Conservation (phyloP, 2,888 invertebrate genomes). For the Scaptomyza caliginosa region DNA sequence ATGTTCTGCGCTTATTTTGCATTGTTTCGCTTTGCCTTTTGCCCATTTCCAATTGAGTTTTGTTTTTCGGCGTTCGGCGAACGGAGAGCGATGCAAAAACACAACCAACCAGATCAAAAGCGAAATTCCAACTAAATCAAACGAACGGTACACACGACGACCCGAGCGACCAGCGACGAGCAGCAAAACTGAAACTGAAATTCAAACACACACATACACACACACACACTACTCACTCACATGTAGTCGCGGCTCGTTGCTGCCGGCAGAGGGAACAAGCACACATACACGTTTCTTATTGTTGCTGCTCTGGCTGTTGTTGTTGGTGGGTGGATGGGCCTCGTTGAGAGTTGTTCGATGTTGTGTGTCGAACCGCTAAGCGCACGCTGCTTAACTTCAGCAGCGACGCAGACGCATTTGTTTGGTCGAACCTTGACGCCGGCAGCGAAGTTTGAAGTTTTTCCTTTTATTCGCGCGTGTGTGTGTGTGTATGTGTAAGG, state of each 20-base stretch:
- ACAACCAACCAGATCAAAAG: constrained; percentile 83
- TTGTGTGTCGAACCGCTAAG: constrained; percentile 26
- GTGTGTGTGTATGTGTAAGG: constrained; percentile 23
- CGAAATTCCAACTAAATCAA: constrained; percentile 83
- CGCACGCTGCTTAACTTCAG: background rate
- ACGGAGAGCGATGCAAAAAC: constrained; percentile 57
- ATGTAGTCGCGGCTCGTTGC: constrained; percentile 51
- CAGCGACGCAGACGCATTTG: constrained; percentile 26
- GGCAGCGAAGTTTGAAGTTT: constrained; percentile 44
- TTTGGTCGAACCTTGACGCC: constrained; percentile 18
- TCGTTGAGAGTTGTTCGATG: constrained; percentile 23
- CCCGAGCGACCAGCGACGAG: constrained; percentile 42
- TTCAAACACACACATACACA: constrained; percentile 27
- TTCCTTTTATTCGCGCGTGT: constrained; percentile 4
- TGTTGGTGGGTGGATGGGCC: constrained; percentile 43
- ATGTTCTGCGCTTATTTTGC: constrained; percentile 56
- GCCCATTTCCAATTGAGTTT: constrained; percentile 39
- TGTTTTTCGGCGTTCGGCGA: constrained; percentile 55
- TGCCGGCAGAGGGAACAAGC: constrained; percentile 38
- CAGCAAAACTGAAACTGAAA: constrained; percentile 53
- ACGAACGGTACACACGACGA: constrained; percentile 49
- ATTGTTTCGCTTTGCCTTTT: constrained; percentile 52
- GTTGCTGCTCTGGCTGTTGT: too few species aligned
- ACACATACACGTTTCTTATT: constrained; percentile 13
- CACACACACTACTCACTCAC: background rate